Conservation (phyloP, 2,113 vertebrate genomes). For the Dipodomys merriami region DNA sequence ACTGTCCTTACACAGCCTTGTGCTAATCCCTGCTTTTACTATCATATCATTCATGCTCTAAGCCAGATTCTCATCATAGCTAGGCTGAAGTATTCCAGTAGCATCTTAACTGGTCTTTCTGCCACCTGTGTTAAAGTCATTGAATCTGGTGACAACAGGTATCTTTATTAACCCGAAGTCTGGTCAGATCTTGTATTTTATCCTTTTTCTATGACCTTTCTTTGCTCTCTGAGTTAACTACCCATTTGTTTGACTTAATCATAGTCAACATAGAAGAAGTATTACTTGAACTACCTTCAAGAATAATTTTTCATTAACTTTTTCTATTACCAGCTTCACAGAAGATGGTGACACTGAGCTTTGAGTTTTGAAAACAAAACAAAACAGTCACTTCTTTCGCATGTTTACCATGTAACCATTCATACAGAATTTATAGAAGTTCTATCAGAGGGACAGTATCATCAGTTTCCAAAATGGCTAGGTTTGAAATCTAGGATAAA, state of each 20-base stretch:
- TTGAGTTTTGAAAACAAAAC: background rate
- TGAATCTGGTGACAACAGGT: background rate
- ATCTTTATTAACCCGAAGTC: background rate
- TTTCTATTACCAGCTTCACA: background rate
- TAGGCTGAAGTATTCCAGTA: background rate
- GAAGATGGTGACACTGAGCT: background rate
- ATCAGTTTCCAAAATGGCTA: background rate
- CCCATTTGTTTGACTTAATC: background rate
- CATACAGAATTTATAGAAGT: too few species aligned
- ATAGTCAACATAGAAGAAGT: background rate
- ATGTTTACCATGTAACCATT: background rate
- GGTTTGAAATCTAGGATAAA: background rate
- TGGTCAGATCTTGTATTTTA: background rate
- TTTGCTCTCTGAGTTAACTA: background rate
- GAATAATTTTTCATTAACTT: background rate
- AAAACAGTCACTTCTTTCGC: background rate
- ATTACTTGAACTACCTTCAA: slow-evolving; percentile 3
- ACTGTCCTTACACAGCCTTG: background rate
- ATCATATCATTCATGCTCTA: background rate
- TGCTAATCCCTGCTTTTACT: background rate
- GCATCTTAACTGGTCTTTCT: slow-evolving; percentile 3
- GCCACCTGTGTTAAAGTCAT: background rate
- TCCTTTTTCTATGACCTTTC: background rate
- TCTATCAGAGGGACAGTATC: too few species aligned
- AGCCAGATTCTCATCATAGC: background rate